A percentile compares a stretch with the other conserved stretches of the same genome.
Evolutionary conservation across 2,888 invertebrate genomes (phyloP).

Genomic region (Drosophila prostipennis): DNA sequence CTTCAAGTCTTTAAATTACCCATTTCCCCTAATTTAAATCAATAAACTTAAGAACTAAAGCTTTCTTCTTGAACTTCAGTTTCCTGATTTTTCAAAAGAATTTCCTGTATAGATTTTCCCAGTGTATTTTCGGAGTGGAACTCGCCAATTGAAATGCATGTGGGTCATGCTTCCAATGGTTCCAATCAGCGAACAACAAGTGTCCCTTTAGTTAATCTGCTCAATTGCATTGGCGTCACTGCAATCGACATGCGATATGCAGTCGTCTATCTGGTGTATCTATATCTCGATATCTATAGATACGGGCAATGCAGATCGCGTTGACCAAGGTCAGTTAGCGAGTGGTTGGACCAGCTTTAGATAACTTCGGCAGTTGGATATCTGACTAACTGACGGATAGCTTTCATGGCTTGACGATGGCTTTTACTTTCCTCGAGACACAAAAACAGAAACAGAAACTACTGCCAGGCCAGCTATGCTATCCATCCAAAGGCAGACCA

Average conservation of each 20-base stretch:
- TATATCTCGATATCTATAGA: conserved; percentile 5
- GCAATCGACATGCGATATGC: conserved; percentile 20
- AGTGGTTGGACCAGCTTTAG: conserved; percentile 19
- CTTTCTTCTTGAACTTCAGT: background rate
- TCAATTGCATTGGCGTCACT: conserved; percentile 38
- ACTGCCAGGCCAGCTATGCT: conserved; percentile 12
- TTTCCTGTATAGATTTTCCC: background rate
- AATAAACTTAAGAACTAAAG: background rate
- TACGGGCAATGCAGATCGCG: conserved; percentile 58
- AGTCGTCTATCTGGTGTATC: conserved; percentile 3
- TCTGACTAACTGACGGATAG: background rate
- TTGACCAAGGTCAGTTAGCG: conserved; percentile 65
- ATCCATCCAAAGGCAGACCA: conserved; percentile 16
- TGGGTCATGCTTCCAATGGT: conserved; percentile 38
- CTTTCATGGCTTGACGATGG: conserved; percentile 3
- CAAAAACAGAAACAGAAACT: conserved; percentile 4
- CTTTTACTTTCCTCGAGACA: conserved; percentile 69
- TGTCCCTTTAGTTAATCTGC: conserved; percentile 63
- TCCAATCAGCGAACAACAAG: conserved; percentile 34
- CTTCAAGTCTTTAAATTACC: background rate
- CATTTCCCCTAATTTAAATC: background rate
- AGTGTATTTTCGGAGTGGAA: conserved; percentile 12
- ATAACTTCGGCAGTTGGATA: background rate
- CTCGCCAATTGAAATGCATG: conserved; percentile 39
- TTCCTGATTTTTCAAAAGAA: background rate